phyloP scores from a whole-genome alignment of 2,888 invertebrate genomes.

The Plagodis dolabraria region DNA sequence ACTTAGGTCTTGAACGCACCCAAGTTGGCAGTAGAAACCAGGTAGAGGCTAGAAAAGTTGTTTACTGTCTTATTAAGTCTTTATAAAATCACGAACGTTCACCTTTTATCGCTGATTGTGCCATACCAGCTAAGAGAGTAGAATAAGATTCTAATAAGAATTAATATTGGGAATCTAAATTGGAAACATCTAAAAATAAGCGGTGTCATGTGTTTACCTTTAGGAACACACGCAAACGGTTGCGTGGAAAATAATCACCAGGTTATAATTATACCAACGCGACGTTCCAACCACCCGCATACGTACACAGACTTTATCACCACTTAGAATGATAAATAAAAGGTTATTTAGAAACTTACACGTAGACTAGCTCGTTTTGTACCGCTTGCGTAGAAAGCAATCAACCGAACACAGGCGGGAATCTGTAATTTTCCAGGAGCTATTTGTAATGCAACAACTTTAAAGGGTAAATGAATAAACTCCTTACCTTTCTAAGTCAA shows the following conservation, averaged over 20 bases:
- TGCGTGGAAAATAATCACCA: conserved; percentile 53
- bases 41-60: too few species aligned
- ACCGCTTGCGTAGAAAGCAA: conserved; percentile 79
- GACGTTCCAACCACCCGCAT: conserved; percentile 44
- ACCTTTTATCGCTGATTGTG: too few species aligned
- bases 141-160: conserved; percentile 57
- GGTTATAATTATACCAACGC: conserved; percentile 56
- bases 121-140: conserved; percentile 1
- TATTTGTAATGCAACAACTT: conserved; percentile 50
- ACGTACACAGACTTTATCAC: conserved; percentile 48
- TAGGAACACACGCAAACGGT: conserved; percentile 47
- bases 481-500: conserved; percentile 87
- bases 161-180: conserved; percentile 24
- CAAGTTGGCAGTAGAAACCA: too few species aligned
- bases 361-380: conserved; percentile 71
- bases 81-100: too few species aligned
- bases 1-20: too few species aligned
- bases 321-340: conserved; percentile 56
- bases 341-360: conserved; percentile 78
- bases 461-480: conserved; percentile 55
- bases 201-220: conserved; percentile 68
- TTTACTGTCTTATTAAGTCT: too few species aligned
- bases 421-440: conserved; percentile 76
- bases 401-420: conserved; percentile 70
- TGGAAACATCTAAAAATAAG: conserved; percentile 60